Percentiles rank a stretch among this genome's conserved stretches.
phyloP scores from a whole-genome alignment of 2,113 vertebrate species.

The Naja naja region DNA sequence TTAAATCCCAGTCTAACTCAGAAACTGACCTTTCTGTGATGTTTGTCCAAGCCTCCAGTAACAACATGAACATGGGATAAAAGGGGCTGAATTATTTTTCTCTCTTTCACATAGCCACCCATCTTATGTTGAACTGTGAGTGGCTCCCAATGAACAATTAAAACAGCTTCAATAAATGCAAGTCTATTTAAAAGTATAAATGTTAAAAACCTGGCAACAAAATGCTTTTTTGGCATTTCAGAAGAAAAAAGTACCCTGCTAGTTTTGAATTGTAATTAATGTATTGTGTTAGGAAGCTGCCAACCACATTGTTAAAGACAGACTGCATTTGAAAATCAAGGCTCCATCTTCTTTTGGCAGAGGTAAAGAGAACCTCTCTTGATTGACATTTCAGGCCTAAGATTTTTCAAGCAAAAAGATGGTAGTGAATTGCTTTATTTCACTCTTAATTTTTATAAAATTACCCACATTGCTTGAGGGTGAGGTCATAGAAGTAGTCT shows the following conservation, averaged over 20 bases:
- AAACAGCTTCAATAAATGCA: neutral
- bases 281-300: neutral
- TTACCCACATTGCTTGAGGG: neutral
- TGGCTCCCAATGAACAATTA: neutral
- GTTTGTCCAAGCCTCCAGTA: neutral
- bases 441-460: neutral
- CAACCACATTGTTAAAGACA: neutral
- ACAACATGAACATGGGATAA: neutral
- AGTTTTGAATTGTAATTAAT: neutral
- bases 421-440: neutral
- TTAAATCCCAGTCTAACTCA: neutral
- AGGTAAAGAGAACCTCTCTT: neutral
- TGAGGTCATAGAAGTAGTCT: neutral
- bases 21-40: neutral
- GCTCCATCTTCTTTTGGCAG: neutral
- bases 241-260: neutral
- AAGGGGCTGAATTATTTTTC: neutral
- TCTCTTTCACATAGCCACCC: neutral
- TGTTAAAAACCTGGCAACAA: neutral
- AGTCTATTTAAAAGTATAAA: neutral
- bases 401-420: neutral
- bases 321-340: neutral
- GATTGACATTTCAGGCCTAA: neutral
- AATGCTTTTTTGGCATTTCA: neutral
- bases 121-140: neutral